Conservation (phyloP, 2,888 invertebrate genomes). For the Morpho helenor region DNA sequence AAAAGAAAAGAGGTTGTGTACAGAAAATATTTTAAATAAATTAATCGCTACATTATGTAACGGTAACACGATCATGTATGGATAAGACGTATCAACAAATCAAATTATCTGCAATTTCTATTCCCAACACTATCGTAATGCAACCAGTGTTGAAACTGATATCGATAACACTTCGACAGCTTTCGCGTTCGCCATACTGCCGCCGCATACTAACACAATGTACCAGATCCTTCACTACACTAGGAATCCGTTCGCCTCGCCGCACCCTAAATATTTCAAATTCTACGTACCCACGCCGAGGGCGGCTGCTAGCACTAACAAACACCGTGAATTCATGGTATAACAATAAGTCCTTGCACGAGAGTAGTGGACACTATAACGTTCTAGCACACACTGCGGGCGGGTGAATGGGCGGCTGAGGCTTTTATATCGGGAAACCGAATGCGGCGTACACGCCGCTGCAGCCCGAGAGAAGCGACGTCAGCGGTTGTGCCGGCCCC, state of each 20-base stretch:
- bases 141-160: constrained; percentile 43
- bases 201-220: constrained; percentile 26
- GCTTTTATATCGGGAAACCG: constrained; percentile 74
- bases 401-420: constrained; percentile 75
- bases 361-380: constrained; percentile 72
- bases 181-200: constrained; percentile 46
- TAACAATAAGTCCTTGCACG: constrained; percentile 71
- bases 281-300: constrained; percentile 84
- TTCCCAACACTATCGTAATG: constrained; percentile 37
- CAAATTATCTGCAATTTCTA: constrained; percentile 43
- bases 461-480: constrained; percentile 65
- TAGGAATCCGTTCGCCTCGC: constrained; percentile 28
- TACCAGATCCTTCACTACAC: constrained; percentile 16
- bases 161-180: constrained; percentile 50
- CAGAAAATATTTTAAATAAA: background rate
- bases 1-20: no score
- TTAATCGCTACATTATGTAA: background rate
- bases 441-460: constrained; percentile 45
- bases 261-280: constrained; percentile 69
- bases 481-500: constrained; percentile 38
- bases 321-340: constrained; percentile 77
- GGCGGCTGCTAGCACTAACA: constrained; percentile 81
- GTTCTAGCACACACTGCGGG: constrained; percentile 77
- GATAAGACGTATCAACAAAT: background rate
- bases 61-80: background rate